Evolutionary conservation across 2,113 vertebrate genomes (phyloP), one percentile per base, ranked within the genome.

Genomic region (Bujurquina vittata): DNA sequence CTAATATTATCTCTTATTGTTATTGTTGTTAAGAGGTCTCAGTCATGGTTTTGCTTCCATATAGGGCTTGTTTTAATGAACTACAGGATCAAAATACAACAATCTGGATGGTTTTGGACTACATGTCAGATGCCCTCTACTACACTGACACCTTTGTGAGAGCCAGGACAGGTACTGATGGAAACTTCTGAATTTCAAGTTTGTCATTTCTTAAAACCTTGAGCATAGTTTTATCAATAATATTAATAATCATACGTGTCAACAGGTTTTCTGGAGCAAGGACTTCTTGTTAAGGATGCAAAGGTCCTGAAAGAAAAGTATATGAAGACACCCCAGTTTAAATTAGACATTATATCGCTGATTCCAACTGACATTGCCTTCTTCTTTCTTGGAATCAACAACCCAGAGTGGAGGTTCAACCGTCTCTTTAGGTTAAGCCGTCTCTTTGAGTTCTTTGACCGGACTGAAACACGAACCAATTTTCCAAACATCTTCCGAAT

Each of bases 261-360:
- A 4, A 85, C 88, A 99, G 98, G 98, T 90, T 99, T 98, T 84
- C 96, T 99, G 35, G 98, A 99, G 74, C 98, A 99, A 95, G 98
- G 98, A n/a, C 91, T 99, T 87, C 96, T 99, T 31, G 96, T 99
- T 31, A 90, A 58, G 75, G 98, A 99, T 35, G 52, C 74, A 49
- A 96, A 96, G 89, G 86, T 96, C 43, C 84, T 99, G 67, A 95
- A 94, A 93, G 94, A 96, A 4, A 91, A 93, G 75, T 99, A 99
- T 87, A 95, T 77, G 29, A 91, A 94, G 79, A 97, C 96, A 0
- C 0, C 1, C 0, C 97, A 98, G 84, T 99, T 98, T 95, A 97
- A 90, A 87, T 84, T 97, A 67, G 98, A 99, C 1, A 0, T 97
- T 23, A 43, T 99, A 14, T 97, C 97, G 3, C 82, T 99, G 14